Base-by-base conservation (phyloP, 2,797 vertebrate species). In the Liparis tanakae region DNA sequence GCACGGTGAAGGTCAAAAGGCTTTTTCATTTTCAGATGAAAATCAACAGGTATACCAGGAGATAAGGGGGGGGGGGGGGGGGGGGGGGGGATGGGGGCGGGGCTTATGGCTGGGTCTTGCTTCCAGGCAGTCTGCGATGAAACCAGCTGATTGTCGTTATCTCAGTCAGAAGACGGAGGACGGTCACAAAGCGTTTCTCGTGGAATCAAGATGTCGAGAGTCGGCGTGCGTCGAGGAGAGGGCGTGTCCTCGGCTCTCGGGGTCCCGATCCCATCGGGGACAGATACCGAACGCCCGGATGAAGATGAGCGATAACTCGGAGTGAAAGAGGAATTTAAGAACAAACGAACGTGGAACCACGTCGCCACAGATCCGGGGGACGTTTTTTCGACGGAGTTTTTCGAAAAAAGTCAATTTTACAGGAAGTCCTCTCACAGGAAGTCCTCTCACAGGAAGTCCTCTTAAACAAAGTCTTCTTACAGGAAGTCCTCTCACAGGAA, bases 181-280 rank as follows among this genome's bases (percentile, higher is more conserved):
- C 48, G 78, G 68, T 67, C 81, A 57, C 65, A 72, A 77, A 78
- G 70, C 48, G 61, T 78, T 74, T 80, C 69, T 46, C 25, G 6
- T 39, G 13, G 73, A 78, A 89, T 91, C 88, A 79, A 30, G 60
- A 77, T 83, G 25, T 30, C 53, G 54, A 33, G 72, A 86, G 88
- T 87, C 86, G 43, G 63, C 15, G 9, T 2, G 70, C 73, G 18
- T 33, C 7, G 17, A 51, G 44, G 65, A 22, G 17, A 22, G 57
- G 74, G 43, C 82, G 74, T 72, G 54, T 74, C 75, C 55, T 57
- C 53, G 71, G 70, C 71, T 83, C 25, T 64, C 20, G 61, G 37
- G 14, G 22, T 70, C 33, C 56, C 79, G 71, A 85, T 87, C 84
- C 8, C 67, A 20, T 56, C 71, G 59, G 51, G 53, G 62, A 75